Percentiles rank a stretch among this genome's conserved stretches.
phyloP scores from a whole-genome alignment of 37 sponge, comb jelly and placozoan species.

The Eunapius fragilis region DNA sequence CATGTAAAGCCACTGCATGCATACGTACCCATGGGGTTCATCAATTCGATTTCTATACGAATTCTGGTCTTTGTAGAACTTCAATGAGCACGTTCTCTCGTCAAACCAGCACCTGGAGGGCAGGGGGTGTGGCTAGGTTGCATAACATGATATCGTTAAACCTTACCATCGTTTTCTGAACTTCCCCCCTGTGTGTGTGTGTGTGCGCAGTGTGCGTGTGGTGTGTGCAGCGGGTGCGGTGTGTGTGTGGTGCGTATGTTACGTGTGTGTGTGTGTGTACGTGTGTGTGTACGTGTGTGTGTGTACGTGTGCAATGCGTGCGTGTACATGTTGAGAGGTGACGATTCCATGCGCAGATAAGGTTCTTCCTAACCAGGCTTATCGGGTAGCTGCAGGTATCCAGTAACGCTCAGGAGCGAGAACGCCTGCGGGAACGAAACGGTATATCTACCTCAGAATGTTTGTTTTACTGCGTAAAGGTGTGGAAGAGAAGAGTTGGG shows the following conservation, averaged over 20 bases:
- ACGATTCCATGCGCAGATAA: not conserved
- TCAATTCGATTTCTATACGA: slow-evolving; percentile 16
- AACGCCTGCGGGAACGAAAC: not conserved
- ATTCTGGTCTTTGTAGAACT: slow-evolving; percentile 55
- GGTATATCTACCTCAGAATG: not conserved
- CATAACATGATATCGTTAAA: not conserved
- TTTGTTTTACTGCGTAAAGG: not conserved
- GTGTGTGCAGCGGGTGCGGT: too few relatives aligned
- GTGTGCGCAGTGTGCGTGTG: too few relatives aligned
- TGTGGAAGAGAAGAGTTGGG: not conserved
- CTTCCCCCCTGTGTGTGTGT: not conserved
- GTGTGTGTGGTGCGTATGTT: not conserved
- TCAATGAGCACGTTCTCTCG: slow-evolving; percentile 57
- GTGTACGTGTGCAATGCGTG: not conserved
- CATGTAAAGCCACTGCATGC: not conserved
- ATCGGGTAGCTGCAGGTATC: slow-evolving; percentile 37
- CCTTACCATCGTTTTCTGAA: not conserved
- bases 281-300: not conserved
- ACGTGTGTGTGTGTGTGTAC: slow-evolving; percentile 11
- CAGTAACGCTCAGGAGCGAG: slow-evolving; percentile 39
- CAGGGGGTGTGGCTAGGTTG: not conserved
- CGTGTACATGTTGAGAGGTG: not conserved
- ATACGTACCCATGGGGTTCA: slow-evolving; percentile 46
- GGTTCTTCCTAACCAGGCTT: slow-evolving; percentile 20
- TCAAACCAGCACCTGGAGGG: slow-evolving; percentile 71